Evolutionary conservation across 2,888 invertebrate species (phyloP), one percentile per base, ranked within the genome.

Genomic region (Amorpha juglandis): DNA sequence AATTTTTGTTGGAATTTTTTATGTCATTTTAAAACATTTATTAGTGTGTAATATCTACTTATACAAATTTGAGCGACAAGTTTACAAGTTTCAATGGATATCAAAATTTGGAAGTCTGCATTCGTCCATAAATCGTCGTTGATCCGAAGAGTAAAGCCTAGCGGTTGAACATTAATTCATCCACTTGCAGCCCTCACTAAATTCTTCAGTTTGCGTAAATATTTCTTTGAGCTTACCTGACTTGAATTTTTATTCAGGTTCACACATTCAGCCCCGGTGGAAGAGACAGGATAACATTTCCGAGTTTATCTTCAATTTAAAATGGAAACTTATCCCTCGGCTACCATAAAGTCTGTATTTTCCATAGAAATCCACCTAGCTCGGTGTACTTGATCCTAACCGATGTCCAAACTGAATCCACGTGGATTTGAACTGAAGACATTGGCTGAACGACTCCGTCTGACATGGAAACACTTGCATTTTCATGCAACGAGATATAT

Each of bases 341-440:
- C 90, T 88, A 84, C 89, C 90, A 91, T 93, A 92, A 92, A 92
- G 92, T 92, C 90, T 90, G 85, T 86, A 90, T 92, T 92, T 92
- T 89, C 91, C 90, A 92, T 92, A 89, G 90, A 91, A 90, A 92
- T 91, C 88, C 86, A 87, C 86, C 84, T 84, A 86, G 86, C 87
- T 84, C 81, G 83, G 77, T 84, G 83, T 84, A 81, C 86, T 89
- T 87, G 86, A 90, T 90, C 86, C 86, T 86, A 88, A 83, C 89
- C 87, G 87, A 84, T 91, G 92, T 91, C 92, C 91, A 87, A 86
- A 75, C 81, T 80, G 87, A 90, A 92, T 91, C 91, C 89, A 81
- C 79, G 81, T 87, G 90, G 93, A 91, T 93, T 92, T 92, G 86
- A 80, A 81, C 74, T 74, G 77, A 81, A 82, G 83, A 42, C 58